A percentile compares a stretch with the other conserved stretches of the same genome.
Evolutionary conservation across 2,888 invertebrate genomes (phyloP).

Genomic region (Erebia epiphron): DNA sequence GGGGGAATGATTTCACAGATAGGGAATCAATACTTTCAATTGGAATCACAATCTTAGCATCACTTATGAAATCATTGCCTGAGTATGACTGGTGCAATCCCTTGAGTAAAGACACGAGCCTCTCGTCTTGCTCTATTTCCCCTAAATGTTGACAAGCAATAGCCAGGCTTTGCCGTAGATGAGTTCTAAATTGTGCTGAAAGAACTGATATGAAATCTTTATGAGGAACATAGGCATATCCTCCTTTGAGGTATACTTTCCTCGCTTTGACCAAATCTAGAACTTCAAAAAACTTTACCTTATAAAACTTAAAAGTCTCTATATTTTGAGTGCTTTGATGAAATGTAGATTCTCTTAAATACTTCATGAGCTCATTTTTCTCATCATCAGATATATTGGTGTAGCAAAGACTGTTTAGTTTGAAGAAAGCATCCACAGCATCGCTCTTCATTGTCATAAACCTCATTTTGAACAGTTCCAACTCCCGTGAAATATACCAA

Average conservation of each 20-base stretch:
- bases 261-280: slow-evolving; percentile 91
- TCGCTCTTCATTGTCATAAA: slow-evolving; percentile 86
- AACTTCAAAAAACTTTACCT: slow-evolving; percentile 94
- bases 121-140: slow-evolving; percentile 92
- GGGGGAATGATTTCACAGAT: slow-evolving; percentile 92
- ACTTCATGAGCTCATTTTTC: slow-evolving; percentile 83
- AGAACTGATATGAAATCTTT: slow-evolving; percentile 93
- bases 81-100: slow-evolving; percentile 91
- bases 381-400: slow-evolving; percentile 86
- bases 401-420: slow-evolving; percentile 86
- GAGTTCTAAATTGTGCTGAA: slow-evolving; percentile 87
- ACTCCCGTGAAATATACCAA: slow-evolving; percentile 95
- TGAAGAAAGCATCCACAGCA: slow-evolving; percentile 86
- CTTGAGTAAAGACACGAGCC: slow-evolving; percentile 88
- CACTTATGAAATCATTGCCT: slow-evolving; percentile 88
- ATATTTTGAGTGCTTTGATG: slow-evolving; percentile 82
- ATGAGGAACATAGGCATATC: slow-evolving; percentile 94
- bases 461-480: slow-evolving; percentile 93
- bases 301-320: slow-evolving; percentile 87
- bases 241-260: slow-evolving; percentile 89
- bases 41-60: slow-evolving; percentile 81
- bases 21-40: slow-evolving; percentile 91
- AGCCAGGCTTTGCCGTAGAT: slow-evolving; percentile 87
- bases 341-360: slow-evolving; percentile 84
- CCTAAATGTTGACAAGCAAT: slow-evolving; percentile 87